Conservation (phyloP, 2,888 invertebrate genomes). For the Acleris sparsana region DNA sequence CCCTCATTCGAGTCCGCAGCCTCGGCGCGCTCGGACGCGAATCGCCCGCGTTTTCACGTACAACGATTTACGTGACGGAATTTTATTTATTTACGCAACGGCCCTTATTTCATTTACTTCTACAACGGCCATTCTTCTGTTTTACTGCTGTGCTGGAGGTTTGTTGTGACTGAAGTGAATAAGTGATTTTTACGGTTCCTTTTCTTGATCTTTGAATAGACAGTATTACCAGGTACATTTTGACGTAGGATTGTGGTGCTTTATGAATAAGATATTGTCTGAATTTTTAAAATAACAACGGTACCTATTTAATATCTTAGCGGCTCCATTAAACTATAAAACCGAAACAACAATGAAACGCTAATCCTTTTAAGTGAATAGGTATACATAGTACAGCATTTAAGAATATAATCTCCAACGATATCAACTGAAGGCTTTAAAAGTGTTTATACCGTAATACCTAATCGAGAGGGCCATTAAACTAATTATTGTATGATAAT, state of each 20-base stretch:
- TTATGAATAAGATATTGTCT: neutral
- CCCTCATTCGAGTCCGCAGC: constrained; percentile 73
- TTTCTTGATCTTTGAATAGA: constrained; percentile 24
- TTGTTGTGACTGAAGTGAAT: constrained; percentile 74
- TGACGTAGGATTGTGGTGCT: neutral
- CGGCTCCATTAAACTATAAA: neutral
- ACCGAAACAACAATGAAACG: neutral
- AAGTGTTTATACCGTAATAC: neutral
- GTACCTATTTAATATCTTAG: neutral
- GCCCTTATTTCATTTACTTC: constrained; percentile 61
- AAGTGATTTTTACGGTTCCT: constrained; percentile 68
- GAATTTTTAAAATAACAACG: neutral
- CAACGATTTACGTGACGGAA: constrained; percentile 37
- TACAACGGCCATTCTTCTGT: constrained; percentile 49
- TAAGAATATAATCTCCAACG: neutral
- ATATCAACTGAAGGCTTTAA: no score
- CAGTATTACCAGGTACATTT: neutral
- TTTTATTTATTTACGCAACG: constrained; percentile 57
- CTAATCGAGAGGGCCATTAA: constrained; percentile 14
- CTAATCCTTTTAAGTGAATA: no score
- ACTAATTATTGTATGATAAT: constrained; percentile 27
- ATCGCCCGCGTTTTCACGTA: constrained; percentile 53
- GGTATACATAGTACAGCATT: neutral
- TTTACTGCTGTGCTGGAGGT: constrained; percentile 58
- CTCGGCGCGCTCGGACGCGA: constrained; percentile 68